Evolutionary conservation across 2,888 invertebrate species (phyloP), one percentile per base, ranked within the genome.

Genomic region (Acleris cristana): DNA sequence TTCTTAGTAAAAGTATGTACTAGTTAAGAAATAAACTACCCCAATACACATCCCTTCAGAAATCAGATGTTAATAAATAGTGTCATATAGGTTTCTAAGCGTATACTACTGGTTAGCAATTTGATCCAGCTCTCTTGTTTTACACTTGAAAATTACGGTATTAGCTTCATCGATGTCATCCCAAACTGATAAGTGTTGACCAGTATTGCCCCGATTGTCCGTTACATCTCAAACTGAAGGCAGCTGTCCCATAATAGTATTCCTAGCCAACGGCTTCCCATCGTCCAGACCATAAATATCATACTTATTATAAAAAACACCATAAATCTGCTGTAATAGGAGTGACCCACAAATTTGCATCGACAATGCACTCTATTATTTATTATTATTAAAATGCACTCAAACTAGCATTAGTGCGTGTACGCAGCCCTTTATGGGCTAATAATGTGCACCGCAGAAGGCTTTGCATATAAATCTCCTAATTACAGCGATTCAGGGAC

Each of bases 391-490:
- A 57, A 62, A 60, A 60, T 75, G 83, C 81, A 86, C 87, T 88
- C 85, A 86, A 85, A 86, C 79, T 82, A 77, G 84, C 86, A 86
- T 89, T 86, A 87, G 83, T 77, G 81, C 83, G 81, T 85, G 87
- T 84, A 82, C 83, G 81, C 83, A 79, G 74, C 81, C 84, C 77
- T 87, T 90, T 89, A 89, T 85, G 79, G 82, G 76, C 87, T 91
- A 90, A 92, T 92, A 91, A 90, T 90, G 88, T 85, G 84, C 79
- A 86, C 89, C 90, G 85, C 91, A 92, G 83, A 89, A 83, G 80
- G 85, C 88, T 92, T 91, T 91, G 92, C 91, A 92, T 92, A 90
- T 89, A 92, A 92, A 92, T 92, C 90, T 88, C 87, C 91, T 92
- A 89, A 92, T 92, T 92, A 92, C 82, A 75, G 73, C 79, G 71